These are phyloP conservation scores for Luscinia luscinia DNA, from an alignment of 2,797 vertebrate genomes.

Conservation along the genomic window DNA sequence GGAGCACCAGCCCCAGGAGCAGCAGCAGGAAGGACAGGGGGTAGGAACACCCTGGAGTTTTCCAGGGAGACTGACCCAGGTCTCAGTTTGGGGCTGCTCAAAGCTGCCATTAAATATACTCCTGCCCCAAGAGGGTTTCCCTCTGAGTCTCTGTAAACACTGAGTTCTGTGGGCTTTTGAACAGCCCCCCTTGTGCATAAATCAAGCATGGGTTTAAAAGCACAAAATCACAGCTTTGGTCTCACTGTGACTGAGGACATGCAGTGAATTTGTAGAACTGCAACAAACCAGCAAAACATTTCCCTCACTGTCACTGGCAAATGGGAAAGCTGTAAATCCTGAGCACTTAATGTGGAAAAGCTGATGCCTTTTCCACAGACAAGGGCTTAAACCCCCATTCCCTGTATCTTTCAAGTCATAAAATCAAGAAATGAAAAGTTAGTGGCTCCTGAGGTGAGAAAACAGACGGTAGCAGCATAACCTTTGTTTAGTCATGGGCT, in stretches of 20 bases:
- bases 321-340: background rate
- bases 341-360: background rate
- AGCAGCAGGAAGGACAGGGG: background rate
- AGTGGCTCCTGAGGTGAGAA: background rate
- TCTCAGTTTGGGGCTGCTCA: background rate
- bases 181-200: background rate
- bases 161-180: background rate
- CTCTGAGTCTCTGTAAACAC: background rate
- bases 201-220: background rate
- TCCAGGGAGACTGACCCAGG: rapidly evolving
- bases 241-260: background rate
- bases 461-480: rapidly evolving
- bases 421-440: background rate
- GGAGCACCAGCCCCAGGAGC: rapidly evolving
- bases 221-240: background rate
- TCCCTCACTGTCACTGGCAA: background rate
- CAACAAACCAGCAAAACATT: rapidly evolving
- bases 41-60: background rate
- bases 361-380: background rate
- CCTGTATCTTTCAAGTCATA: background rate
- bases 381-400: background rate
- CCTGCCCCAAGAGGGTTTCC: background rate
- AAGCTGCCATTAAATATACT: background rate
- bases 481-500: background rate
- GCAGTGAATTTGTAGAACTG: background rate